Evolutionary conservation across 2,888 invertebrate genomes (phyloP).

Genomic region (Pristionchus japonicus): DNA sequence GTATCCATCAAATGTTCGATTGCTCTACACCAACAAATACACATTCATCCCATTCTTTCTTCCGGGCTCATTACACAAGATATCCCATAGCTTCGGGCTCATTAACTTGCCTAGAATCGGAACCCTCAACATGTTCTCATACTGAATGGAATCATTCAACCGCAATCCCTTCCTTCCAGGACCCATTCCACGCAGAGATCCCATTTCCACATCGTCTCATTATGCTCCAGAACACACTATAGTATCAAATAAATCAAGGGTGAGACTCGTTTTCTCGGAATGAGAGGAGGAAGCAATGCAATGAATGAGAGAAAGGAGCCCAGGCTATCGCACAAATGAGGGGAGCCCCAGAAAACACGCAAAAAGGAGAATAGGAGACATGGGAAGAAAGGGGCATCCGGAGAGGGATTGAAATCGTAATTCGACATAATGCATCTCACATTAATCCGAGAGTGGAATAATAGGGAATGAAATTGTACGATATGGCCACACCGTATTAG

Average conservation of each 20-base stretch:
- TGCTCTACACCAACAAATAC: background rate
- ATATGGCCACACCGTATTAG: background rate
- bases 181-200: too few species aligned
- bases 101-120: too few species aligned
- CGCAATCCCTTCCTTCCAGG: too few species aligned
- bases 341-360: background rate
- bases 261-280: background rate
- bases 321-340: background rate
- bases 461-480: background rate
- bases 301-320: background rate
- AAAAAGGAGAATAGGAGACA: background rate
- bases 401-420: background rate
- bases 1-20: background rate
- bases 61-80: background rate
- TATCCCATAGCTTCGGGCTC: background rate
- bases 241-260: background rate
- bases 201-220: too few species aligned
- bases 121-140: too few species aligned
- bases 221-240: background rate
- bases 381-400: background rate
- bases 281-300: background rate
- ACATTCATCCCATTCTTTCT: background rate
- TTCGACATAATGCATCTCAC: background rate
- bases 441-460: background rate
- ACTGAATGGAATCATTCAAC: too few species aligned